Evolutionary conservation across 2,797 vertebrate species (phyloP).

Genomic region (Anguilla marmorata): DNA sequence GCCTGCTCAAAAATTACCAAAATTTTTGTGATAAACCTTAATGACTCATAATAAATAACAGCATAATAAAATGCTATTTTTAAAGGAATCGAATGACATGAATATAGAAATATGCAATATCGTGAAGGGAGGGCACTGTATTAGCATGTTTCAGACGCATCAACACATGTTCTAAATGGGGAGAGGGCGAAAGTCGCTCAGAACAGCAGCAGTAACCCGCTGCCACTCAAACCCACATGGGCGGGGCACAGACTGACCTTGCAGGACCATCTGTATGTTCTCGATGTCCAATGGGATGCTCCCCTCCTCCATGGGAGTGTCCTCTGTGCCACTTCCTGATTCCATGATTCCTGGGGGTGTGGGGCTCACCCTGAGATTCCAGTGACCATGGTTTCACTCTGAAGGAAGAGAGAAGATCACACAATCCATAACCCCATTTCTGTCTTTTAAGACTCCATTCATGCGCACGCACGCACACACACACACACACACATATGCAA

Average conservation of each 20-base stretch:
- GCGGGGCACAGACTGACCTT: constrained; percentile 73
- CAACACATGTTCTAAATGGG: background rate
- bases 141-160: background rate
- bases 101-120: background rate
- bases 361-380: background rate
- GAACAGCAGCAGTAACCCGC: background rate
- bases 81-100: background rate
- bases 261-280: constrained; percentile 78
- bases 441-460: background rate
- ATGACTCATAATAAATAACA: background rate
- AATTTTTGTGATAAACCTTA: background rate
- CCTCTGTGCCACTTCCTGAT: constrained; percentile 56
- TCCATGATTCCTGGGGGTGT: constrained; percentile 69
- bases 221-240: background rate
- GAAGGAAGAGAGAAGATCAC: background rate
- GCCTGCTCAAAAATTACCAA: no score
- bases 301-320: constrained; percentile 59
- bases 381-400: background rate
- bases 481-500: no score
- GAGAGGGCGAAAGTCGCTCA: background rate
- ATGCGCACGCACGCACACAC: background rate
- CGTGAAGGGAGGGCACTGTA: background rate
- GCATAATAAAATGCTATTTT: background rate
- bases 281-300: constrained; percentile 77
- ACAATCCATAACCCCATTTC: background rate